Conservation (phyloP, 1,140 invertebrate genomes). For the Drosophila busckii region DNA sequence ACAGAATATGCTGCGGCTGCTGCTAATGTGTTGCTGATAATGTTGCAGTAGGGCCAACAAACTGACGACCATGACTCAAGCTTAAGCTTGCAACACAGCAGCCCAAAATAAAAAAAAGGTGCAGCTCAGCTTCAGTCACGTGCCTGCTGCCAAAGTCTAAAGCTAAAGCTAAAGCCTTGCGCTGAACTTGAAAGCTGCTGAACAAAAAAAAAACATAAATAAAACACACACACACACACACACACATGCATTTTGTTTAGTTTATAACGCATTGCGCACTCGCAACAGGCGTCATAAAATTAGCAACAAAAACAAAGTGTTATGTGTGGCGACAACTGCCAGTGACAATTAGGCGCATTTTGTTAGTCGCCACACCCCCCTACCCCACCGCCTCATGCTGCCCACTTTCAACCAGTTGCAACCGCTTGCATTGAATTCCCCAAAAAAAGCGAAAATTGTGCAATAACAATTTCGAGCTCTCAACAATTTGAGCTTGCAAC, state of each 20-base stretch:
- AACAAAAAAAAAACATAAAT: too few relatives aligned
- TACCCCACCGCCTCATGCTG: too few relatives aligned
- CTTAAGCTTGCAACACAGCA: too few relatives aligned
- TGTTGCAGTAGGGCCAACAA: conserved; percentile 16
- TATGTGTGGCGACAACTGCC: conserved; percentile 63
- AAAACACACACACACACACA: conserved; percentile 26
- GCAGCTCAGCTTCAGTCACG: conserved; percentile 6
- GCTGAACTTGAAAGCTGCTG: conserved; percentile 25
- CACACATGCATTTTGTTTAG: conserved; percentile 9
- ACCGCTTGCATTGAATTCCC: conserved; percentile 59
- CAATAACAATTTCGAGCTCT: conserved; percentile 73
- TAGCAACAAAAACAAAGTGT: conserved; percentile 70
- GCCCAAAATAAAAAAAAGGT: background rate
- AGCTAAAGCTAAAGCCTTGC: conserved; percentile 1
- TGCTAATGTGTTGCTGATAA: conserved; percentile 37
- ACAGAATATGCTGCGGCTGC: too few relatives aligned
- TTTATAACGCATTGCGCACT: conserved; percentile 24
- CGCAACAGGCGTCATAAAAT: conserved; percentile 53
- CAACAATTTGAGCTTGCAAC: conserved; percentile 53
- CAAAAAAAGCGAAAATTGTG: conserved; percentile 63
- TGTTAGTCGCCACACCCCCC: conserved; percentile 24
- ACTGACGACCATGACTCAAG: conserved; percentile 2
- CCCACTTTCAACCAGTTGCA: conserved; percentile 9
- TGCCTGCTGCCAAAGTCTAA: background rate
- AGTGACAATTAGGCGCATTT: conserved; percentile 71